A percentile compares a stretch with the other conserved stretches of the same genome.
Evolutionary conservation across 2,888 invertebrate species (phyloP).

Genomic region (Tiliacea aurago): DNA sequence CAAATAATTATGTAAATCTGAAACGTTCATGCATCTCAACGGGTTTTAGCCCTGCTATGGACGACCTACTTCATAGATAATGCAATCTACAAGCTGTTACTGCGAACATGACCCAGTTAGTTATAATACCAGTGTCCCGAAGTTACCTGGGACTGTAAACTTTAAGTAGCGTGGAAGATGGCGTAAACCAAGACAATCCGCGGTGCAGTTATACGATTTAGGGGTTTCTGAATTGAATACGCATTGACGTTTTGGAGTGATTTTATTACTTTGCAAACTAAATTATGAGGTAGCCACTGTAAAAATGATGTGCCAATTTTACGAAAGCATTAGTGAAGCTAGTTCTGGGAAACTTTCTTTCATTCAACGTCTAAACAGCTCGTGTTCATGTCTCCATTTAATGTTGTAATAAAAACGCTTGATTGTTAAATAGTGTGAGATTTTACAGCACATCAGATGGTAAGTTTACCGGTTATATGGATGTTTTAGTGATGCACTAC

Average conservation of each 20-base stretch:
- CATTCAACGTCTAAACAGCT: neutral
- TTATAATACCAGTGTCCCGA: slow-evolving; percentile 21
- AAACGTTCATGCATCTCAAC: slow-evolving; percentile 57
- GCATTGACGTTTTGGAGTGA: neutral
- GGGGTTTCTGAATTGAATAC: neutral
- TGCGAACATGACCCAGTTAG: slow-evolving; percentile 32
- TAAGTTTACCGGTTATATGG: slow-evolving; percentile 79
- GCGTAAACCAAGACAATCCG: neutral
- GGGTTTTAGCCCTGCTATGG: slow-evolving; percentile 47
- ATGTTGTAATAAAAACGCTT: slow-evolving; percentile 11
- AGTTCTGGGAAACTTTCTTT: neutral
- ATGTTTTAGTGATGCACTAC: slow-evolving; percentile 74
- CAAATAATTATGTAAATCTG: slow-evolving; percentile 55
- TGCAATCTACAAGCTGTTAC: slow-evolving; percentile 40
- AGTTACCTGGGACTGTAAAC: slow-evolving; percentile 22
- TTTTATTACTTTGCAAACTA: neutral
- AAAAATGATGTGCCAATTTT: neutral
- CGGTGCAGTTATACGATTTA: neutral
- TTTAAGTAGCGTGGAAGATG: slow-evolving; percentile 13
- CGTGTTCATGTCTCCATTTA: neutral
- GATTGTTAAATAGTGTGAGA: slow-evolving; percentile 32
- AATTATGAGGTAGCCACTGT: neutral
- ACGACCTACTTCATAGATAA: slow-evolving; percentile 54
- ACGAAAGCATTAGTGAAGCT: neutral
- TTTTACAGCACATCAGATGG: slow-evolving; percentile 41